Base-by-base conservation (phyloP, 2,797 vertebrate genomes). In the Epinephelus awoara region DNA sequence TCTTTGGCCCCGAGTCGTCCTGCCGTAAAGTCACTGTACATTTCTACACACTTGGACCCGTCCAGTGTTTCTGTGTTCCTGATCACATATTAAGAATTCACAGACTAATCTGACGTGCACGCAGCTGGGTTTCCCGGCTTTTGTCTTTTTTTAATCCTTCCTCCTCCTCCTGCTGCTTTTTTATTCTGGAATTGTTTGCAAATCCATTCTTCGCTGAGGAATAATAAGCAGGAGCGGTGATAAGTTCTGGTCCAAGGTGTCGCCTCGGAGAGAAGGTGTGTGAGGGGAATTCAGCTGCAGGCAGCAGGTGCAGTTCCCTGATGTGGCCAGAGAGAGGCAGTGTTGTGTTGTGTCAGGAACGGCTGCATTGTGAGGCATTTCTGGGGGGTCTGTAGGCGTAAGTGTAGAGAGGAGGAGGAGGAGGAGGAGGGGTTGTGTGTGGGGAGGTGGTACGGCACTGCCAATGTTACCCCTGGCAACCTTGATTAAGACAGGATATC, bases 381-480 rank as follows among this genome's bases (percentile, higher is more conserved):
- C 9, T 42, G 51, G 18, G 6, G 64, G 27, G 42, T 10, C 2
- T 67, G 71, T 67, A 67, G 77, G 61, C 18, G 18, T 62, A 52
- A 52, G 61, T 19, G 59, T 10, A 21, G 3, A 14, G 9, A 62
- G 12, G 46, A 13, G 21, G 57, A 50, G 63, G 29, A 14, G 50
- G n/a, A 1, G 12, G 56, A 0, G 40, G 29, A 23, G 14, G 56
- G 0, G 40, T 25, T 14, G 61, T 34, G 9, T 44, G 29, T 6
- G 13, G 58, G 52, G 25, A n/a, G 75, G 63, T 59, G 55, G 63
- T 50, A 13, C 10, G 5, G 23, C 80, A 38, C 58, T 81, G 77
- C 44, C 70, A 81, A 34, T 17, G 90, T 90, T 91, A 68, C 91
- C 88, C 80, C 23, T 92, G 85, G 92, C 89, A 94, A 92, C 92